Evolutionary conservation across 2,113 vertebrate genomes (phyloP).

Genomic region (Cololabis saira): DNA sequence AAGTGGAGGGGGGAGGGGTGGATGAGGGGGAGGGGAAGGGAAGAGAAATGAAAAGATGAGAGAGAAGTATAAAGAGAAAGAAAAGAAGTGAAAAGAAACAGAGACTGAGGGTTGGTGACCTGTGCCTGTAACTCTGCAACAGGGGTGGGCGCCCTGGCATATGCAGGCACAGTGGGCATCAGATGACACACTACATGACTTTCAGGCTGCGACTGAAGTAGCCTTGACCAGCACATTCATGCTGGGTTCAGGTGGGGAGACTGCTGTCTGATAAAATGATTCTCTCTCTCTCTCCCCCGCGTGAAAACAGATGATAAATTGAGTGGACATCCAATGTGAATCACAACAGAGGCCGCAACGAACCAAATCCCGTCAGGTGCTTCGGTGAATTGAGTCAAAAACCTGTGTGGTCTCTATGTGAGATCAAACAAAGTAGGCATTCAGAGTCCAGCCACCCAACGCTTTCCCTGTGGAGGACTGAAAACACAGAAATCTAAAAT

Average conservation of each 20-base stretch:
- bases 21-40: conserved; percentile 5
- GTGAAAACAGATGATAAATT: conserved; percentile 48
- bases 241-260: conserved; percentile 54
- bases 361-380: conserved; percentile 37
- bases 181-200: conserved; percentile 60
- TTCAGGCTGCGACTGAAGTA: conserved; percentile 51
- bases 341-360: conserved; percentile 31
- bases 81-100: conserved; percentile 12
- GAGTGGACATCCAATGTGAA: conserved; percentile 55
- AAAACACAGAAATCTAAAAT: not conserved
- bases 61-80: conserved; percentile 14
- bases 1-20: conserved; percentile 1
- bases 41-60: not conserved
- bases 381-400: conserved; percentile 38
- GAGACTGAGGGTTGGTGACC: conserved; percentile 48
- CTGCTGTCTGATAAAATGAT: conserved; percentile 52
- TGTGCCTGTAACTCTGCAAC: conserved; percentile 45
- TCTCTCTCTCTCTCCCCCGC: conserved; percentile 39
- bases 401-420: not conserved
- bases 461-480: conserved; percentile 14
- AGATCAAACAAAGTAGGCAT: conserved; percentile 36
- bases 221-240: conserved; percentile 52
- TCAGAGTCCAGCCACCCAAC: conserved; percentile 29
- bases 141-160: conserved; percentile 63
- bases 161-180: conserved; percentile 66